A percentile compares a stretch with the other conserved stretches of the same genome.
Evolutionary conservation across 2,888 invertebrate genomes (phyloP).

Genomic region (Pharmacophagus antenor): DNA sequence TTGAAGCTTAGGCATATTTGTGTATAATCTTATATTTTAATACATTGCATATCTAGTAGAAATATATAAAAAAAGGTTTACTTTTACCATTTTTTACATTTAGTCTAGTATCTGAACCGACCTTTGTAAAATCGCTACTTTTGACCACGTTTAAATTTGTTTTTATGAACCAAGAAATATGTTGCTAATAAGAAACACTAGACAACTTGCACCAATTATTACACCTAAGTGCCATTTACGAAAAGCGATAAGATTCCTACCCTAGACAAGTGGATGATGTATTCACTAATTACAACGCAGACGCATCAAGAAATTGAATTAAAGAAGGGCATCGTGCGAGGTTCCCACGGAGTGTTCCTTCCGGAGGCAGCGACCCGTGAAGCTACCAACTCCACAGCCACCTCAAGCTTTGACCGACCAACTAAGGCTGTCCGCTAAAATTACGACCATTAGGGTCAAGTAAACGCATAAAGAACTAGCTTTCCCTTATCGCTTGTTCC

Average conservation of each 20-base stretch:
- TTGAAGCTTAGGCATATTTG: too few species aligned
- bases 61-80: too few species aligned
- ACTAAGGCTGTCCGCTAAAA: background rate
- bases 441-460: slow-evolving; percentile 2
- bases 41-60: too few species aligned
- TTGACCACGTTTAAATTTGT: background rate
- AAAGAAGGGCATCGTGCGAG: slow-evolving; percentile 46
- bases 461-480: slow-evolving; percentile 1
- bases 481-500: background rate
- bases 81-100: too few species aligned
- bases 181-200: background rate
- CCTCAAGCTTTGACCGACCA: slow-evolving; percentile 23
- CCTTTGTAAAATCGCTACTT: too few species aligned
- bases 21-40: too few species aligned
- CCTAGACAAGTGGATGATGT: slow-evolving; percentile 25
- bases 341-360: slow-evolving; percentile 76
- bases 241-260: slow-evolving; percentile 16
- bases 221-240: background rate
- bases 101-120: too few species aligned
- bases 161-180: background rate
- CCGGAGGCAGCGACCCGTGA: slow-evolving; percentile 75
- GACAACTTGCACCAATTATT: slow-evolving; percentile 17
- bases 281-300: slow-evolving; percentile 38
- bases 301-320: slow-evolving; percentile 57
- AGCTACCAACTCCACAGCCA: slow-evolving; percentile 64